Conservation (phyloP, 2,888 invertebrate genomes). For the Melieria crassipennis region DNA sequence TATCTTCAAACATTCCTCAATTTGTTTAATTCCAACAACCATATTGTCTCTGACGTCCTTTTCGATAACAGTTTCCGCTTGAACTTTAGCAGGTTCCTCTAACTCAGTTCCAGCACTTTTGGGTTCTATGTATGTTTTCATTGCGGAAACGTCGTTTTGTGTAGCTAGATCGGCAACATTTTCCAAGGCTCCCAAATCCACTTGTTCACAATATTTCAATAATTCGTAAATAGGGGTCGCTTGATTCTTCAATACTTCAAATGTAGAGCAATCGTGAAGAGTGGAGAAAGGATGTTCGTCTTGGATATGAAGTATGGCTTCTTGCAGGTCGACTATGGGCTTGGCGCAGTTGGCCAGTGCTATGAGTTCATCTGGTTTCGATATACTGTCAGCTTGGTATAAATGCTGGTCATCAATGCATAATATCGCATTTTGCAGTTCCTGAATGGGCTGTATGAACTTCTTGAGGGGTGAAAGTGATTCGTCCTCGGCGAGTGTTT, state of each 20-base stretch:
- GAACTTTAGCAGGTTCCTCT: conserved; percentile 21
- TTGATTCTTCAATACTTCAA: conserved; percentile 46
- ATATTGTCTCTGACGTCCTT: conserved; percentile 45
- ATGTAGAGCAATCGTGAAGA: conserved; percentile 46
- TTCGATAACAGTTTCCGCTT: conserved; percentile 40
- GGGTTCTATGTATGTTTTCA: conserved; percentile 69
- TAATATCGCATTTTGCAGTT: conserved; percentile 58
- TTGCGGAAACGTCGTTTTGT: conserved; percentile 70
- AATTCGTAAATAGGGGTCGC: conserved; percentile 47
- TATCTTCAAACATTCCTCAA: conserved; percentile 55
- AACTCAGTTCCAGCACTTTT: conserved; percentile 26
- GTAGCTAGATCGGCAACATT: conserved; percentile 69
- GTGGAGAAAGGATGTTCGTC: conserved; percentile 44
- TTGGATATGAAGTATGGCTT: conserved; percentile 51
- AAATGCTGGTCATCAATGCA: conserved; percentile 58
- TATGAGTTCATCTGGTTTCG: conserved; percentile 40
- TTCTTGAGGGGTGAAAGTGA: conserved; percentile 54
- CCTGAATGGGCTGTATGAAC: conserved; percentile 61
- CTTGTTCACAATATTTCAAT: conserved; percentile 56
- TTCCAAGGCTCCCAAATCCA: conserved; percentile 64
- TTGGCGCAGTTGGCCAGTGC: conserved; percentile 47
- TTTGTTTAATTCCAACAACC: conserved; percentile 59
- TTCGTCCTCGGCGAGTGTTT: conserved; percentile 47
- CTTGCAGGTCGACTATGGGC: conserved; percentile 49
- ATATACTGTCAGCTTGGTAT: conserved; percentile 47